phyloP scores from a whole-genome alignment of 2,888 invertebrate species.

The Volucella bombylans region DNA sequence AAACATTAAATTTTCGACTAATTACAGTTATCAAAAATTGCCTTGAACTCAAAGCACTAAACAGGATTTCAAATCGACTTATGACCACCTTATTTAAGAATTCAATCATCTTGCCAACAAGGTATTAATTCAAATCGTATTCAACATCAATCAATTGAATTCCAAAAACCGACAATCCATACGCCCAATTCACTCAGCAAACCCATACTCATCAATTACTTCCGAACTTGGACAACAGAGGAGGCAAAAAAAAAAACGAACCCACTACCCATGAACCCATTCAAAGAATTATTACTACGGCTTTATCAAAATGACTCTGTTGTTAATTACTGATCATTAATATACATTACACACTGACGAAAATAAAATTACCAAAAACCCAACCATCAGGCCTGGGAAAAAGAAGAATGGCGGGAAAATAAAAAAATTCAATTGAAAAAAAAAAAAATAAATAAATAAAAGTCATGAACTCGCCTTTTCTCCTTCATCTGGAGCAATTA shows the following conservation, averaged over 20 bases:
- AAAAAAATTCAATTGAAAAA: background rate
- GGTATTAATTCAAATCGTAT: too few relatives aligned
- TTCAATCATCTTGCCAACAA: too few relatives aligned
- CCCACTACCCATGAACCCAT: slow-evolving; percentile 7
- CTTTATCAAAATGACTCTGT: slow-evolving; percentile 37
- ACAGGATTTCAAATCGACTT: too few relatives aligned
- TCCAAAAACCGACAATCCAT: too few relatives aligned
- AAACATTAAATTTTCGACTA: too few relatives aligned
- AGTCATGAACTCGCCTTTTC: slow-evolving; percentile 26
- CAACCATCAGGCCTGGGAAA: background rate
- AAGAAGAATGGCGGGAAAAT: background rate
- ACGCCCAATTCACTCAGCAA: too few relatives aligned
- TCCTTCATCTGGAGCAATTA: slow-evolving; percentile 44
- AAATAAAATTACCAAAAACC: background rate
- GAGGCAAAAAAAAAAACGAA: background rate
- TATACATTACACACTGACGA: slow-evolving; percentile 25
- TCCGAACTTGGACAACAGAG: background rate
- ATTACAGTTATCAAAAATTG: too few relatives aligned
- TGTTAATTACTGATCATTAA: slow-evolving; percentile 56
- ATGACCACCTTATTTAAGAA: too few relatives aligned
- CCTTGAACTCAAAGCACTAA: too few relatives aligned
- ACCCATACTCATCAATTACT: too few relatives aligned
- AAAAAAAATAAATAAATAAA: background rate
- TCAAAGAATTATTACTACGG: slow-evolving; percentile 35
- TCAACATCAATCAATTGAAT: too few relatives aligned